A percentile compares a stretch with the other conserved stretches of the same genome.
Evolutionary conservation across 2,888 invertebrate species (phyloP).

Genomic region (Itoplectis maculator): DNA sequence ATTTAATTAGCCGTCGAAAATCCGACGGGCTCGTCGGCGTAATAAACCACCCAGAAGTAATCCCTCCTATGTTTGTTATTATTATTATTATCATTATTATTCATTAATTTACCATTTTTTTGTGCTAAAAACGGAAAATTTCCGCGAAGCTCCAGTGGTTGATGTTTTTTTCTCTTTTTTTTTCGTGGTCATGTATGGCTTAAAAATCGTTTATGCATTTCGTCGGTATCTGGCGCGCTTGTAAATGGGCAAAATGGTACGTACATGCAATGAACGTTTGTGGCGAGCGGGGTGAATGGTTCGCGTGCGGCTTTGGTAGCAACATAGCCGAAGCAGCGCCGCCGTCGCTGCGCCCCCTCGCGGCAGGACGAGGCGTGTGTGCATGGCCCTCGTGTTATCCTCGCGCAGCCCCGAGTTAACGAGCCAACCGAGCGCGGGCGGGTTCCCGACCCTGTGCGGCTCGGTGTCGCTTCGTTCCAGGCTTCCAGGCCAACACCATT

Average conservation of each 20-base stretch:
- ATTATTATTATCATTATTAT: too few relatives aligned
- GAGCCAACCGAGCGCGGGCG: constrained; percentile 46
- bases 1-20: too few relatives aligned
- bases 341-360: neutral
- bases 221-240: neutral
- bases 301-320: constrained; percentile 36
- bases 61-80: too few relatives aligned
- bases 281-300: constrained; percentile 46
- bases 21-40: too few relatives aligned
- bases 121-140: too few relatives aligned
- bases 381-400: constrained; percentile 42
- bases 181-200: neutral
- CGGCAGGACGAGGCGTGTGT: neutral
- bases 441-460: constrained; percentile 29
- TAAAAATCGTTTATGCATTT: constrained; percentile 16
- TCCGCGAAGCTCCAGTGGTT: too few relatives aligned
- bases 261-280: constrained; percentile 23
- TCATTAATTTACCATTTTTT: too few relatives aligned
- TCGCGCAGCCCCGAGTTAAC: constrained; percentile 26
- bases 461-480: constrained; percentile 51
- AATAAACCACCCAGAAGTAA: too few relatives aligned
- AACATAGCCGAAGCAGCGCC: neutral
- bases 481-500: constrained; percentile 23
- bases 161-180: neutral
- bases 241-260: neutral